Conservation (phyloP, 2,113 vertebrate species). For the Illadopsis cleaveri region DNA sequence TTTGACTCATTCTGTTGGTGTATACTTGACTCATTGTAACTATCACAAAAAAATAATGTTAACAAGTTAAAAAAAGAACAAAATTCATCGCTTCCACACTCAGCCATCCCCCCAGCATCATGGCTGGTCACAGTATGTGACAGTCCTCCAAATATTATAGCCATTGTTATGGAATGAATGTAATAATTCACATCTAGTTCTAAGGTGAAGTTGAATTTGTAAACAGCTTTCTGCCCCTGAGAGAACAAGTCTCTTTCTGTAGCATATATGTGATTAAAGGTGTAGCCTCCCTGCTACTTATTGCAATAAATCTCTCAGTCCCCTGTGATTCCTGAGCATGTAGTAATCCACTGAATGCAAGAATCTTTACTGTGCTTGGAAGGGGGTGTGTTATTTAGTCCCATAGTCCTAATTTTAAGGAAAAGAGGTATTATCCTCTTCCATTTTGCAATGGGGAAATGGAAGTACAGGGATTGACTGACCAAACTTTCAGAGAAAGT, state of each 20-base stretch:
- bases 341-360: neutral
- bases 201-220: neutral
- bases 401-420: neutral
- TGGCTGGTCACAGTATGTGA: neutral
- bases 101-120: fast-evolving
- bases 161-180: neutral
- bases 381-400: neutral
- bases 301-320: neutral
- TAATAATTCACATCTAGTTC: neutral
- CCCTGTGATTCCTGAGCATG: neutral
- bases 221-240: neutral
- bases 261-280: neutral
- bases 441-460: neutral
- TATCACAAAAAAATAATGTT: neutral
- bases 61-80: neutral
- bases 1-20: neutral
- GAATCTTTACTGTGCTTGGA: neutral
- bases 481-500: neutral
- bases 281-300: neutral
- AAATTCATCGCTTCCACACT: neutral
- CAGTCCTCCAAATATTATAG: neutral
- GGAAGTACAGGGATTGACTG: neutral
- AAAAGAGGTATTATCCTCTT: neutral
- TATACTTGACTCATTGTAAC: neutral
- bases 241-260: neutral